Conservation (phyloP, 2,797 vertebrate species). For the Hipposideros larvatus region DNA sequence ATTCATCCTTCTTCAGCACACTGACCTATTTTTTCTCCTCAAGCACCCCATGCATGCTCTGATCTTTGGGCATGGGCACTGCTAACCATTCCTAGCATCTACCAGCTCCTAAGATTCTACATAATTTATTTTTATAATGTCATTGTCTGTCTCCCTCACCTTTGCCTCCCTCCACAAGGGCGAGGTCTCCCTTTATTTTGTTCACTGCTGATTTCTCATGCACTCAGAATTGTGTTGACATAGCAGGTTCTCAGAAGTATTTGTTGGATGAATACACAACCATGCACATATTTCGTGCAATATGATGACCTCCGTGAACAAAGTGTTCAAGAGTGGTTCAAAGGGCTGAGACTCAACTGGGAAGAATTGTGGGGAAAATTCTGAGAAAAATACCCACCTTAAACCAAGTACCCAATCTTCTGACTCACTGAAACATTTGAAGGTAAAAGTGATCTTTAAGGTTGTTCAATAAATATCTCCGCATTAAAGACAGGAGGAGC, state of each 20-base stretch:
- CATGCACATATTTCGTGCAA: not conserved
- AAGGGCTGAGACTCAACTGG: not conserved
- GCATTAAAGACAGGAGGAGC: not conserved
- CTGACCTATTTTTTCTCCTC: not conserved
- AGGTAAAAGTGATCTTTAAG: not conserved
- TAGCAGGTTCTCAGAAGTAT: not conserved
- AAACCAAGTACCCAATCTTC: not conserved
- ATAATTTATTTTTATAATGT: not conserved
- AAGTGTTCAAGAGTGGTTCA: not conserved
- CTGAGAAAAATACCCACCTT: not conserved
- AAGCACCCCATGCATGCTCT: not conserved
- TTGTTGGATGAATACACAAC: slow-evolving; percentile 15
- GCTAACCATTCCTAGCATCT: not conserved
- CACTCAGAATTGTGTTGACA: not conserved
- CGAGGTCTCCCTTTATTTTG: not conserved
- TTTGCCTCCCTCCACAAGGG: not conserved
- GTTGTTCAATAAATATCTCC: not conserved
- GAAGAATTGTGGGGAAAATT: not conserved
- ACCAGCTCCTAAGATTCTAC: not conserved
- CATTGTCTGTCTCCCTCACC: not conserved
- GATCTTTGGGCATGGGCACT: not conserved
- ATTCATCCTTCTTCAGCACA: not conserved
- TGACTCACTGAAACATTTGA: not conserved
- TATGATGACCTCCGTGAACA: not conserved
- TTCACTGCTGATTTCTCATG: not conserved